A percentile compares a stretch with the other conserved stretches of the same genome.
Evolutionary conservation across 2,888 invertebrate species (phyloP).

Genomic region (Lasius platythorax): DNA sequence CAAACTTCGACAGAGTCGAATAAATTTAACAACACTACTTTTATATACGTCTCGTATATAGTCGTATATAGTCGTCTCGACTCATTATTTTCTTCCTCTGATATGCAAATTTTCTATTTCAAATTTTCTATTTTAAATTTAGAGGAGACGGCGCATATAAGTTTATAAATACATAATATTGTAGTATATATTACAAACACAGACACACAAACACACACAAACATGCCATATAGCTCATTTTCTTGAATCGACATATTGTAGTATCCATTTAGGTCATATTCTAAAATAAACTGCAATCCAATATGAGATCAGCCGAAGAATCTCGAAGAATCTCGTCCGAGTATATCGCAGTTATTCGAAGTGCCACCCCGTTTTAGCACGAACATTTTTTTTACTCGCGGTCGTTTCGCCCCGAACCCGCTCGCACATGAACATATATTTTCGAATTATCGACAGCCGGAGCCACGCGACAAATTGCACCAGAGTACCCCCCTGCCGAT

Average conservation of each 20-base stretch:
- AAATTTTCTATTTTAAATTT: neutral
- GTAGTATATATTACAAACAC: neutral
- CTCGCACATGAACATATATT: constrained; percentile 73
- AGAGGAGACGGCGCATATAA: neutral
- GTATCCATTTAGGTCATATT: neutral
- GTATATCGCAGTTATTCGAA: constrained; percentile 29
- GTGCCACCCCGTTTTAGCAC: constrained; percentile 25
- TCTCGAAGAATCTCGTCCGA: neutral
- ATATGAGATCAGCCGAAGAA: neutral
- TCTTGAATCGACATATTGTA: neutral
- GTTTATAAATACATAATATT: neutral
- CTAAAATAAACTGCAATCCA: neutral
- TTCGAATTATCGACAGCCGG: constrained; percentile 79
- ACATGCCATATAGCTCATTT: neutral
- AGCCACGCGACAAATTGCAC: constrained; percentile 76
- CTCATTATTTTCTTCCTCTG: neutral
- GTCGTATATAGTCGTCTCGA: too few species aligned
- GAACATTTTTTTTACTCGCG: constrained; percentile 54
- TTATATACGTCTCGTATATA: neutral
- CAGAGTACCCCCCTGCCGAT: constrained; percentile 68
- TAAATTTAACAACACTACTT: constrained; percentile 1
- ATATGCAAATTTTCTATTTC: neutral
- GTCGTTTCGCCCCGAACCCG: constrained; percentile 59
- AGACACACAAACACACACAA: too few species aligned
- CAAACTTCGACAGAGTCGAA: constrained; percentile 6